phyloP scores from a whole-genome alignment of 2,797 vertebrate species.

The Rhyacichthys aspro region DNA sequence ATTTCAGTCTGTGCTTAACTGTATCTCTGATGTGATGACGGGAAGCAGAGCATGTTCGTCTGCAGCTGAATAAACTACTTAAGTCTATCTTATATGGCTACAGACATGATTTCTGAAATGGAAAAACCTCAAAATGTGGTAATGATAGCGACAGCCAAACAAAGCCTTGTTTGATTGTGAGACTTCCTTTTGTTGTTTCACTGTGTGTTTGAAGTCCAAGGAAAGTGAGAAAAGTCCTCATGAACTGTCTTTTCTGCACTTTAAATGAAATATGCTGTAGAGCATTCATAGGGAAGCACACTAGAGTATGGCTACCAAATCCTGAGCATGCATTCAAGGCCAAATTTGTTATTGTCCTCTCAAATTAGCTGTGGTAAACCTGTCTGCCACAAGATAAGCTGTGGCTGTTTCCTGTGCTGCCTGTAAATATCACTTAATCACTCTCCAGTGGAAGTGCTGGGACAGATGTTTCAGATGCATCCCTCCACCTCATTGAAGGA shows the following conservation, averaged over 20 bases:
- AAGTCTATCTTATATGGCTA: conserved; percentile 71
- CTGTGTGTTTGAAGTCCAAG: conserved; percentile 71
- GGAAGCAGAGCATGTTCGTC: conserved; percentile 70
- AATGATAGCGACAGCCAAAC: conserved; percentile 75
- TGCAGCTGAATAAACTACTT: conserved; percentile 82
- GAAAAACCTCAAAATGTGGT: conserved; percentile 72
- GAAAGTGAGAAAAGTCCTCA: conserved; percentile 50
- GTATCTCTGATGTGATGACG: conserved; percentile 60
- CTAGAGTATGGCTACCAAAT: conserved; percentile 38
- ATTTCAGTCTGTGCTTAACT: conserved; percentile 39
- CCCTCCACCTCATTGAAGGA: conserved; percentile 44
- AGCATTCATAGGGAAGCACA: conserved; percentile 43
- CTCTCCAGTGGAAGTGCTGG: conserved; percentile 40
- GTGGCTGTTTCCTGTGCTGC: conserved; percentile 54
- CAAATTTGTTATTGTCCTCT: conserved; percentile 53
- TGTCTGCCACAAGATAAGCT: conserved; percentile 55
- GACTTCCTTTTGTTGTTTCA: conserved; percentile 79
- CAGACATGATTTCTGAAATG: conserved; percentile 67
- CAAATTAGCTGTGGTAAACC: conserved; percentile 56
- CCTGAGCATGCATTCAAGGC: conserved; percentile 23
- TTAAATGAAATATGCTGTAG: conserved; percentile 62
- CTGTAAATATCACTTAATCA: conserved; percentile 64
- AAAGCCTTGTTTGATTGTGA: conserved; percentile 67
- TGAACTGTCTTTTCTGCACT: conserved; percentile 64
- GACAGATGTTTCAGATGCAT: conserved; percentile 69